These are phyloP conservation scores for Chymomyza fuscimana DNA, from an alignment of 2,888 invertebrate genomes.

Conservation along the genomic window DNA sequence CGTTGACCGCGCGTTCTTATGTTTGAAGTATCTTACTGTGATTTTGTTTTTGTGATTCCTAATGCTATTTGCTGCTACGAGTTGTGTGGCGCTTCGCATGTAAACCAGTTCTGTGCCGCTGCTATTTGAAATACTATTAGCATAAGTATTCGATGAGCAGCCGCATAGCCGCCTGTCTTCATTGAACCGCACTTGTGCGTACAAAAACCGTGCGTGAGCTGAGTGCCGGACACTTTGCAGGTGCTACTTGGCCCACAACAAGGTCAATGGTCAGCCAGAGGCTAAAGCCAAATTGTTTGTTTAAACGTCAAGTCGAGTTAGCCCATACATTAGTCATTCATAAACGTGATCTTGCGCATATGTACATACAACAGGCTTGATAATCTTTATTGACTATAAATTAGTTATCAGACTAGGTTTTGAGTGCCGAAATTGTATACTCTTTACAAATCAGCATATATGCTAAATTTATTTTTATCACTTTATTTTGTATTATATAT, in stretches of 20 bases:
- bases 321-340: slow-evolving; percentile 52
- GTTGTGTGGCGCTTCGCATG: slow-evolving; percentile 1
- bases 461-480: no score
- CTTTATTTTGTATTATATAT: no score
- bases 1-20: slow-evolving; percentile 36
- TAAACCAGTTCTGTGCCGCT: slow-evolving; percentile 16
- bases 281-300: slow-evolving; percentile 6
- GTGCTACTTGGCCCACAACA: slow-evolving; percentile 44
- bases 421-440: neutral
- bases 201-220: slow-evolving; percentile 8
- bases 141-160: slow-evolving; percentile 48
- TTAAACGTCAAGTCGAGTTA: slow-evolving; percentile 10
- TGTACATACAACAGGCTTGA: neutral
- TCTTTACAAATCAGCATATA: neutral
- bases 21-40: neutral
- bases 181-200: slow-evolving; percentile 25
- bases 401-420: neutral
- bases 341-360: slow-evolving; percentile 16
- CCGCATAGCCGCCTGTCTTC: slow-evolving; percentile 24
- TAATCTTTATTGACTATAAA: slow-evolving; percentile 26
- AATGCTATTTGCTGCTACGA: neutral
- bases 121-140: slow-evolving; percentile 26
- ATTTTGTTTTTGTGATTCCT: neutral
- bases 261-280: slow-evolving; percentile 56
- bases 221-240: slow-evolving; percentile 16